A percentile compares a stretch with the other conserved stretches of the same genome.
These are phyloP conservation scores for Caretta caretta DNA, from an alignment of 2,113 vertebrate species.

Conservation along the genomic window DNA sequence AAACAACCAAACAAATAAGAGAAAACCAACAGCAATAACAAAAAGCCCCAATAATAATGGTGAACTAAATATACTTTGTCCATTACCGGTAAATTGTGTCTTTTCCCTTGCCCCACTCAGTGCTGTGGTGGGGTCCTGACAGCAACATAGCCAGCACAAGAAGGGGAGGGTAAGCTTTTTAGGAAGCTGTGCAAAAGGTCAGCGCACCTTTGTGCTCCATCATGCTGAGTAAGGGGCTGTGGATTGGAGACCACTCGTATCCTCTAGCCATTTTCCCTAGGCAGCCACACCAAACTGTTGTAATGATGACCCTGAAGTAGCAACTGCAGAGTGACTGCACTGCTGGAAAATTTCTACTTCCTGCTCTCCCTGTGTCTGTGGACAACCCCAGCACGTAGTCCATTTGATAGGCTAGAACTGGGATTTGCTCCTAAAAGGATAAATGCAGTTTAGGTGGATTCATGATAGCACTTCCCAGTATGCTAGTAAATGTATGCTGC, in stretches of 20 bases:
- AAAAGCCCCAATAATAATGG: neutral
- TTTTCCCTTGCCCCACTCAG: neutral
- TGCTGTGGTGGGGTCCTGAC: neutral
- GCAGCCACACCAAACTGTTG: neutral
- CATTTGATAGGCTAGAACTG: neutral
- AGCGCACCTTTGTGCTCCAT: fast-evolving
- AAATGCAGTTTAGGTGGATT: neutral
- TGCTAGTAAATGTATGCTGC: neutral
- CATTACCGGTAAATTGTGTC: neutral
- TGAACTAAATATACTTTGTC: neutral
- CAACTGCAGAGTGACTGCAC: neutral
- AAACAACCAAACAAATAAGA: neutral
- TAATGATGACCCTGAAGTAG: neutral
- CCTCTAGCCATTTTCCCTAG: fast-evolving
- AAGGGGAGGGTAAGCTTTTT: neutral
- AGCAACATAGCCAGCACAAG: neutral
- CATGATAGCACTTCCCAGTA: neutral
- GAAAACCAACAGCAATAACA: neutral
- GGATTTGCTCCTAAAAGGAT: neutral
- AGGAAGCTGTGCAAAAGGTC: neutral
- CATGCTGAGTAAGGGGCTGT: neutral
- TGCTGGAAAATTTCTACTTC: neutral
- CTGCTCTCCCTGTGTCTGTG: fast-evolving
- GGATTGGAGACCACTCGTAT: neutral
- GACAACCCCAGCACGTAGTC: neutral